A percentile compares a stretch with the other conserved stretches of the same genome.
Conservation (phyloP, 1,140 invertebrate species). For the Gyrodactylus salaris region DNA sequence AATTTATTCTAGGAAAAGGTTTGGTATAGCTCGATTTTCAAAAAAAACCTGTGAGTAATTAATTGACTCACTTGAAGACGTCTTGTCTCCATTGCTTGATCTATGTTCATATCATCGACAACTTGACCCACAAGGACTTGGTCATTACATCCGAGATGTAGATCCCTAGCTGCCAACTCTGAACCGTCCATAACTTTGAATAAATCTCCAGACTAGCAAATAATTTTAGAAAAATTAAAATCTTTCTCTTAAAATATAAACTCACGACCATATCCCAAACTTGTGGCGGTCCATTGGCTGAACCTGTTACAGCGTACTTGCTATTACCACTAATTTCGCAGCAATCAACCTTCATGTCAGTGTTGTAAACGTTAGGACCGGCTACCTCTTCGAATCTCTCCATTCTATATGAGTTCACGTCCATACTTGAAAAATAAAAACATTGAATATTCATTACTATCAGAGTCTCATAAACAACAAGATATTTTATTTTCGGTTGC, state of each 20-base stretch:
- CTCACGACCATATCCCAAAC: conserved; percentile 19
- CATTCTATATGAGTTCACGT: neutral
- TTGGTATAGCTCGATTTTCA: no score
- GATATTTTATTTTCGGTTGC: no score
- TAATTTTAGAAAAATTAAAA: conserved; percentile 8
- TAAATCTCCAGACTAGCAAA: conserved; percentile 19
- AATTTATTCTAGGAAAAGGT: no score
- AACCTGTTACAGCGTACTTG: conserved; percentile 17
- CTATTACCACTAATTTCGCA: conserved; percentile 17
- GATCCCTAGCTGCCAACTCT: conserved; percentile 16
- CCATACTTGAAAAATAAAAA: neutral
- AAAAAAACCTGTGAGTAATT: no score
- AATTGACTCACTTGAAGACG: neutral
- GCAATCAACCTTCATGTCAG: conserved; percentile 17
- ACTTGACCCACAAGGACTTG: conserved; percentile 17
- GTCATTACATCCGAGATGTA: conserved; percentile 17
- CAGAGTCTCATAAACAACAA: no score
- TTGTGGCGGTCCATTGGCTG: conserved; percentile 18
- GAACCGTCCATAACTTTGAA: conserved; percentile 18
- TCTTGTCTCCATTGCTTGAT: neutral
- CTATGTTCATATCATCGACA: conserved; percentile 13
- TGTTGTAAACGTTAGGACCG: neutral
- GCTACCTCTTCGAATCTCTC: neutral
- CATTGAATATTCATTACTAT: no score
- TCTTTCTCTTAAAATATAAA: neutral